Evolutionary conservation across 2,888 invertebrate species (phyloP).

Genomic region (Phaedon cochleariae): DNA sequence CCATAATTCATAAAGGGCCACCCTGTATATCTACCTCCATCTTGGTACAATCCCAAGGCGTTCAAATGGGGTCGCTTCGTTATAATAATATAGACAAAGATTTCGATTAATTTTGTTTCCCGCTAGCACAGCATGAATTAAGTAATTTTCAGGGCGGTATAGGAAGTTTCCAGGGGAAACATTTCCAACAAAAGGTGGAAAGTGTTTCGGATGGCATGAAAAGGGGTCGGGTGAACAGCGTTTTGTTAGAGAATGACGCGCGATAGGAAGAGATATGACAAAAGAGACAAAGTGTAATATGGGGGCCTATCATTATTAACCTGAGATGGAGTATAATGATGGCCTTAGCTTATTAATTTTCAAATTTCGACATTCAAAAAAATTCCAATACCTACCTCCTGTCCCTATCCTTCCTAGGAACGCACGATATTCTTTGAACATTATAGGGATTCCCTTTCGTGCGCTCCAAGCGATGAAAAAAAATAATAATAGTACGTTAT

Average conservation of each 20-base stretch:
- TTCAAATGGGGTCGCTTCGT: constrained; percentile 17
- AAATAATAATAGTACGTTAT: too few relatives aligned
- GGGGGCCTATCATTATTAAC: too few relatives aligned
- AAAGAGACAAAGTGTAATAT: not conserved
- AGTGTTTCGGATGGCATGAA: not conserved
- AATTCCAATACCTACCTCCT: too few relatives aligned
- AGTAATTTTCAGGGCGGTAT: not conserved
- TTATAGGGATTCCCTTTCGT: too few relatives aligned
- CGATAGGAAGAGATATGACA: not conserved
- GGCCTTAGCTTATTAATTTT: too few relatives aligned
- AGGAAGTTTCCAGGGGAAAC: not conserved
- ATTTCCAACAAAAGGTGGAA: not conserved
- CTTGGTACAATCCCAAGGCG: not conserved
- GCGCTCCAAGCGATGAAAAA: too few relatives aligned
- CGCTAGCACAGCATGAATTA: not conserved
- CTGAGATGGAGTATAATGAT: too few relatives aligned
- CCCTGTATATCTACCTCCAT: not conserved
- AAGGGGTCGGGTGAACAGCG: not conserved
- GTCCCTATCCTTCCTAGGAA: too few relatives aligned
- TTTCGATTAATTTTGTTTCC: constrained; percentile 30
- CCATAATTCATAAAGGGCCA: not conserved
- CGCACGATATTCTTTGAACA: too few relatives aligned
- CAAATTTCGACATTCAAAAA: too few relatives aligned
- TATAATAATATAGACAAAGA: constrained; percentile 25
- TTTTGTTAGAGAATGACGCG: not conserved